Evolutionary conservation across 2,888 invertebrate genomes (phyloP).

Genomic region (Drosophila diplacantha): DNA sequence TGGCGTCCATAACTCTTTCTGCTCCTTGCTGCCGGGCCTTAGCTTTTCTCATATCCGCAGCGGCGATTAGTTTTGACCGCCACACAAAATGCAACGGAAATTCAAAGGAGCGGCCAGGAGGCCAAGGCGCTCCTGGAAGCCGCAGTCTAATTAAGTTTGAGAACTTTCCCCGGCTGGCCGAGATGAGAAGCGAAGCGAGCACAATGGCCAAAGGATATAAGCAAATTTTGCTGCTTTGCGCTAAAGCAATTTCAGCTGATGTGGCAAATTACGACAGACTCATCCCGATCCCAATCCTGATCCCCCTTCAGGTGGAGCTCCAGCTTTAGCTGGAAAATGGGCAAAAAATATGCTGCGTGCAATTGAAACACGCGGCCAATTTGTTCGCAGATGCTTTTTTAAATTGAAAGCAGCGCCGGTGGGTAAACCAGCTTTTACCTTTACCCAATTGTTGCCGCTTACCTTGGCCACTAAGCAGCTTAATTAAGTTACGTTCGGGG

Average conservation of each 20-base stretch:
- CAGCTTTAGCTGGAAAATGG: slow-evolving; percentile 33
- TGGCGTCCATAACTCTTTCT: slow-evolving; percentile 47
- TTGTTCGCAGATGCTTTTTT: slow-evolving; percentile 40
- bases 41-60: slow-evolving; percentile 73
- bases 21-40: slow-evolving; percentile 9
- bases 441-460: background rate
- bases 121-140: slow-evolving; percentile 4
- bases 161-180: slow-evolving; percentile 44
- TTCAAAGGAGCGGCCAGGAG: slow-evolving; percentile 48
- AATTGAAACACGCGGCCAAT: slow-evolving; percentile 41
- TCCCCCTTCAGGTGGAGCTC: slow-evolving; percentile 27
- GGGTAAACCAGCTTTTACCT: slow-evolving; percentile 1
- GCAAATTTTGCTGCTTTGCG: slow-evolving; percentile 21
- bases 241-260: slow-evolving; percentile 30
- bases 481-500: slow-evolving; percentile 61
- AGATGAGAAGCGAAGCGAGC: slow-evolving; percentile 9
- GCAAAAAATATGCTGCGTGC: slow-evolving; percentile 40
- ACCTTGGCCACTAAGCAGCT: slow-evolving; percentile 21
- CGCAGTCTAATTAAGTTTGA: slow-evolving; percentile 56
- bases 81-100: slow-evolving; percentile 60
- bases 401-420: slow-evolving; percentile 47
- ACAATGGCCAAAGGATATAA: slow-evolving; percentile 38
- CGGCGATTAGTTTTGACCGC: slow-evolving; percentile 59
- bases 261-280: slow-evolving; percentile 19
- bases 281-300: slow-evolving; percentile 15